Base-by-base conservation (phyloP, 2,113 vertebrate species). In the Porphyrio hochstetteri region DNA sequence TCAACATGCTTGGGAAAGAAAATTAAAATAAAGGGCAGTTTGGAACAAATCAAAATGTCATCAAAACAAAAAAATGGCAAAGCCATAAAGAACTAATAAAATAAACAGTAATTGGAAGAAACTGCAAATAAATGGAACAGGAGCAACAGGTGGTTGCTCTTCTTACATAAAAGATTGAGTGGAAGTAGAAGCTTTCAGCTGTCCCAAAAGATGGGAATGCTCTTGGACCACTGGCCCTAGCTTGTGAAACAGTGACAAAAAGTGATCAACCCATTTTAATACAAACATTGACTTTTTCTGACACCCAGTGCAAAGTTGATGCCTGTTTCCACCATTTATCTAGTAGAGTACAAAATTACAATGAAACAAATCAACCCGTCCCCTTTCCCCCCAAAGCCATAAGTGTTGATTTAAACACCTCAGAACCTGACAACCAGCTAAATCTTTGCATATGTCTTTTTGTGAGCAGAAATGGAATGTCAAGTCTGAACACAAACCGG, bases 31-130 rank as follows among this genome's bases (percentile, higher is more conserved):
- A 89, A 92, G 84, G 70, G 52, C 48, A 95, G 27, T 92, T 61
- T 56, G 74, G 94, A 96, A 93, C 78, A 95, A 94, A 94, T 90
- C 88, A 92, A 93, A 92, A 88, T 90, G 77, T 75, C 76, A 79
- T 57, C 48, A 82, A 72, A 92, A 69, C 28, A 94, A 75, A 95
- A 82, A 95, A 85, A 79, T 17, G 20, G 57, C 64, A 87, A 78
- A 90, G 44, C 55, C 31, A 48, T 77, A 68, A 96, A 92, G 38
- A 94, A 72, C 15, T 82, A 88, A 94, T 94, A 90, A 95, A 95
- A 90, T 80, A 87, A 92, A 75, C 18, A 81, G 57, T 55, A 89
- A 94, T 23, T 79, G 79, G 46, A 72, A 92, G 61, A 94, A 96
- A 93, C 50, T 82, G 52, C 40, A 91, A 88, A 93, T 91, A 92